Evolutionary conservation across 2,888 invertebrate genomes (phyloP).

Genomic region (Enchytraeus crypticus): DNA sequence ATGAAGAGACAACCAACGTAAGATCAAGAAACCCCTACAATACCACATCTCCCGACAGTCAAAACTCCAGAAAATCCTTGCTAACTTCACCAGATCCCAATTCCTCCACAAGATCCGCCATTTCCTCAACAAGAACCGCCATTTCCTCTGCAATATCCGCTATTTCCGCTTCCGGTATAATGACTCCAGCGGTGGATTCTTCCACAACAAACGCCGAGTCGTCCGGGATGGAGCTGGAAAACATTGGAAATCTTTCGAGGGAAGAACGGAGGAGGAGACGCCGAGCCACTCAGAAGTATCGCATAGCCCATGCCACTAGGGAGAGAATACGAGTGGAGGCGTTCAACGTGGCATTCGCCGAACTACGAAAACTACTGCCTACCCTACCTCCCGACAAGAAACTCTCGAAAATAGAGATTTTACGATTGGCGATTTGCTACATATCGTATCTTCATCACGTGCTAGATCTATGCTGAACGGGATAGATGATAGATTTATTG

Average conservation of each 20-base stretch:
- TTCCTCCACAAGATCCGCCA: too few relatives aligned
- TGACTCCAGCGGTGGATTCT: too few relatives aligned
- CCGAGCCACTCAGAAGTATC: slow-evolving; percentile 83
- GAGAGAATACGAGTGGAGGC: slow-evolving; percentile 94
- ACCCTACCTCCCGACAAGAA: slow-evolving; percentile 95
- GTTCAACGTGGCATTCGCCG: slow-evolving; percentile 88
- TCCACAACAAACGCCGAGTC: background rate
- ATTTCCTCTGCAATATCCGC: too few relatives aligned
- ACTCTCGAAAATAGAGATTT: slow-evolving; percentile 92
- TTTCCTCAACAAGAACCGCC: too few relatives aligned
- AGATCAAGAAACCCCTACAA: too few relatives aligned
- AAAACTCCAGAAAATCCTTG: too few relatives aligned
- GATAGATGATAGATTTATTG: too few relatives aligned
- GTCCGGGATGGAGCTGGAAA: background rate
- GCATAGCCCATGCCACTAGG: slow-evolving; percentile 90
- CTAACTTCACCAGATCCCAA: too few relatives aligned
- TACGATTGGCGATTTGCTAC: slow-evolving; percentile 91
- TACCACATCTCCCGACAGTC: too few relatives aligned
- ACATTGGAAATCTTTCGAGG: background rate
- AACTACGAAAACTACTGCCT: slow-evolving; percentile 78
- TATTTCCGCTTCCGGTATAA: too few relatives aligned
- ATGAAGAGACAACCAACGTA: too few relatives aligned
- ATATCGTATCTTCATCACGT: slow-evolving; percentile 94
- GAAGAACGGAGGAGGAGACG: slow-evolving; percentile 69
- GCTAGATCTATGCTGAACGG: slow-evolving; percentile 47